A percentile compares a stretch with the other conserved stretches of the same genome.
phyloP scores from a whole-genome alignment of 2,797 vertebrate species.

The Halcyon leucocephala region DNA sequence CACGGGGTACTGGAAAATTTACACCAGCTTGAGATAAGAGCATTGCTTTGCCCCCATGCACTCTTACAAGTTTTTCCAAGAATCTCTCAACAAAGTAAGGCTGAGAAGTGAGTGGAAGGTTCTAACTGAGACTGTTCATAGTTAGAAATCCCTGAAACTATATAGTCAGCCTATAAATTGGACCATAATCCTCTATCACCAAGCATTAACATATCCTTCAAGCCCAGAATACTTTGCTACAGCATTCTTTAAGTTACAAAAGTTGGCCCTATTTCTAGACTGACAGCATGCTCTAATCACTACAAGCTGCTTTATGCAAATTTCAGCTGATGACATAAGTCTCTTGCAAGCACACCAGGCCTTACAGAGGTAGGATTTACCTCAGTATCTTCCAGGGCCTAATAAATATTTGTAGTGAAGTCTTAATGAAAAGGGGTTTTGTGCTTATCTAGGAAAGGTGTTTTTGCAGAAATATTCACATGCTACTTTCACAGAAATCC shows the following conservation, averaged over 20 bases:
- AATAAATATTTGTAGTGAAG: background rate
- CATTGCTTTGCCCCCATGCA: background rate
- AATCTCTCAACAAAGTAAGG: background rate
- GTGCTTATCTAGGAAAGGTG: background rate
- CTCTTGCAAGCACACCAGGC: background rate
- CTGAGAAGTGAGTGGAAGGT: background rate
- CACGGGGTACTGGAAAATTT: background rate
- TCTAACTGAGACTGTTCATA: background rate
- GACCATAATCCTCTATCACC: background rate
- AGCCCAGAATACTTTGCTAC: background rate
- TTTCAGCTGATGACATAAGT: background rate
- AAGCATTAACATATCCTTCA: background rate
- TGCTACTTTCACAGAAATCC: background rate
- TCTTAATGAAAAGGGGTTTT: background rate
- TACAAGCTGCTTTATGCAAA: background rate
- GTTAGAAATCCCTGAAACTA: background rate
- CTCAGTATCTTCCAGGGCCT: accelerated
- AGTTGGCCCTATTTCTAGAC: background rate
- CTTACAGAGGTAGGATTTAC: background rate
- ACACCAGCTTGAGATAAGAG: background rate
- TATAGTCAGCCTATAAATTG: background rate
- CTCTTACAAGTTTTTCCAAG: background rate
- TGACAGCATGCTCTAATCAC: background rate
- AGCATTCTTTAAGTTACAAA: background rate
- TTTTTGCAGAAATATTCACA: background rate